These are phyloP conservation scores for Seladonia tumulorum DNA, from an alignment of 2,888 invertebrate genomes.

Conservation along the genomic window DNA sequence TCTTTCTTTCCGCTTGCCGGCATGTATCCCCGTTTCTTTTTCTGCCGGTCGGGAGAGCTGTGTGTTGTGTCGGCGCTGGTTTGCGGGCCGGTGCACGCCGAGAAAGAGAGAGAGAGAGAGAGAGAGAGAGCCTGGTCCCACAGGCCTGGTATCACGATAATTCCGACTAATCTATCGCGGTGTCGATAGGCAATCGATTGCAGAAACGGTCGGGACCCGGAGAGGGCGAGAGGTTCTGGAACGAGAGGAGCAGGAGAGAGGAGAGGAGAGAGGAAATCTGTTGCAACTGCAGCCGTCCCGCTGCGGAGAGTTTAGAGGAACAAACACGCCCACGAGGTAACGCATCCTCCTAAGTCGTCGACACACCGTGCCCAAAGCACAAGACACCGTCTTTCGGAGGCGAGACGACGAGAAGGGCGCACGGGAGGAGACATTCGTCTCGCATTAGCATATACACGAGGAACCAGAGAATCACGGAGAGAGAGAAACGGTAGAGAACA, in stretches of 20 bases:
- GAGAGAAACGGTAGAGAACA: slow-evolving; percentile 27
- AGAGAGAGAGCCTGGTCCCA: slow-evolving; percentile 4
- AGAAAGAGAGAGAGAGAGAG: neutral
- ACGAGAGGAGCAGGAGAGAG: slow-evolving; percentile 3
- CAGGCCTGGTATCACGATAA: slow-evolving; percentile 70
- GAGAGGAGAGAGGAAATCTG: slow-evolving; percentile 31
- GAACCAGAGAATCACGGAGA: slow-evolving; percentile 58
- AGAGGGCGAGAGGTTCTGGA: neutral
- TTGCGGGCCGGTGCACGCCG: neutral
- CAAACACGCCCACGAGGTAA: slow-evolving; percentile 75
- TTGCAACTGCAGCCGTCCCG: slow-evolving; percentile 76
- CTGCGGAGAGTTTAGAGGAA: slow-evolving; percentile 80
- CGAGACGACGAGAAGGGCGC: slow-evolving; percentile 70
- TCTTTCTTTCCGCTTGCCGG: slow-evolving; percentile 17
- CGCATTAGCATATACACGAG: slow-evolving; percentile 84
- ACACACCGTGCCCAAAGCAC: slow-evolving; percentile 73
- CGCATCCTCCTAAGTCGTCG: slow-evolving; percentile 74
- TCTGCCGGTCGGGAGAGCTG: slow-evolving; percentile 17
- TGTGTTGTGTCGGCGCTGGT: neutral
- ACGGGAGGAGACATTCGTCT: slow-evolving; percentile 83
- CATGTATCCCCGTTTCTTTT: slow-evolving; percentile 41
- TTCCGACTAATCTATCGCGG: slow-evolving; percentile 78
- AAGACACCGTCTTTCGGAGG: slow-evolving; percentile 68
- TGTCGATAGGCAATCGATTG: slow-evolving; percentile 79
- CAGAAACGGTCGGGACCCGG: slow-evolving; percentile 14